A percentile compares a stretch with the other conserved stretches of the same genome.
These are phyloP conservation scores for Phaethon lepturus DNA, from an alignment of 2,113 vertebrate genomes.

Conservation along the genomic window DNA sequence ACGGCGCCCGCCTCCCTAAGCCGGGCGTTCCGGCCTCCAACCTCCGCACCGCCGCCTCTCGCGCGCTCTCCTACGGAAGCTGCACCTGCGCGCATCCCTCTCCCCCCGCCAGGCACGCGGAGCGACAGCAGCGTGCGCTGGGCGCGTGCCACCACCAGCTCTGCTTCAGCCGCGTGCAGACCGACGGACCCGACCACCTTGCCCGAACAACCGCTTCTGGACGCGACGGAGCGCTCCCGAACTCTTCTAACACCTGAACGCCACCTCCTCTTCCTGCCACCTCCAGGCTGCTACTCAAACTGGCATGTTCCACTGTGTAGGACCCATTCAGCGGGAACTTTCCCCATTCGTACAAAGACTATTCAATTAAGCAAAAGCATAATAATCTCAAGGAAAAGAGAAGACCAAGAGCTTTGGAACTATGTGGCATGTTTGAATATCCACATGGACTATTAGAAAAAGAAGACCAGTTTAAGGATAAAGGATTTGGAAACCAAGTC, in stretches of 20 bases:
- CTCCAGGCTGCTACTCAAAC: neutral
- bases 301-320: neutral
- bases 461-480: neutral
- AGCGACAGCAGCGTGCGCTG: too few relatives aligned
- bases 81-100: too few relatives aligned
- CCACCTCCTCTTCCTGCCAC: neutral
- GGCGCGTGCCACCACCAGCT: neutral
- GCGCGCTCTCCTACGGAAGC: neutral
- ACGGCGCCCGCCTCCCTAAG: too few relatives aligned
- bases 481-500: neutral
- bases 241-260: neutral
- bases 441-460: neutral
- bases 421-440: accelerated
- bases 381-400: neutral
- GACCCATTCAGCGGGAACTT: neutral
- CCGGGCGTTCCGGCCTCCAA: neutral
- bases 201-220: too few relatives aligned
- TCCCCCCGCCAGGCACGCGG: too few relatives aligned
- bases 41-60: neutral
- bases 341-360: neutral
- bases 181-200: accelerated
- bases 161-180: accelerated
- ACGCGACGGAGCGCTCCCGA: neutral
- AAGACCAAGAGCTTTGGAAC: neutral
- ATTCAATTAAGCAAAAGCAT: neutral